Evolutionary conservation across 2,797 vertebrate genomes (phyloP), one percentile per base, ranked within the genome.

Genomic region (Streptopelia turtur): DNA sequence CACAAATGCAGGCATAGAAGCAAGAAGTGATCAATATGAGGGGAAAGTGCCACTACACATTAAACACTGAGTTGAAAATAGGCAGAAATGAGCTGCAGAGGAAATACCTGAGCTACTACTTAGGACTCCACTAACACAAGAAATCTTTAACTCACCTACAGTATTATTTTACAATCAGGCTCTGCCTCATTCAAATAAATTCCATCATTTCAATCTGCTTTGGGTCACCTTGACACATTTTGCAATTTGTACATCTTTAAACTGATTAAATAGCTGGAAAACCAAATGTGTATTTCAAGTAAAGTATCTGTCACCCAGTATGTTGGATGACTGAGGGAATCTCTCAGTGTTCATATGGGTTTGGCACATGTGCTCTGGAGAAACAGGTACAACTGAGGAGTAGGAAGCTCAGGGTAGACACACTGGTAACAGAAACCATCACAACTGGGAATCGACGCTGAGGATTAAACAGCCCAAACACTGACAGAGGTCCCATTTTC

Each of bases 1-100:
- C 63, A 79, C 66, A 90, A 95, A 90, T 33, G 77, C 49, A 89
- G 74, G 31, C 70, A 82, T 17, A 82, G 69, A 91, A 89, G 52
- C 47, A 77, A 57, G 65, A 91, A 49, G 22, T 21, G 16, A 83
- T 39, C 52, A 70, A 28, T 20, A 30, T 75, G 39, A 87, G 68
- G 6, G 50, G 25, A 49, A 95, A 81, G 57, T 71, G 49, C 21
- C 63, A 86, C 61, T 68, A 49, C 28, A 9, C 28, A 47, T 68
- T 65, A 85, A 89, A 60, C 27, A 47, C 33, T 35, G 72, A 59
- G 27, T 4, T 61, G 24, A 64, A 84, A 53, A 39, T 1, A 86
- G 31, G 49, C n/a, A 91, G 77, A 92, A 70, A 1, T 24, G 45
- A 94, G 45, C 45, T 74, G 45, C 70, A 60, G 33, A 89, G 57